Conservation (phyloP, 1,140 invertebrate genomes). For the Plodia interpunctella region DNA sequence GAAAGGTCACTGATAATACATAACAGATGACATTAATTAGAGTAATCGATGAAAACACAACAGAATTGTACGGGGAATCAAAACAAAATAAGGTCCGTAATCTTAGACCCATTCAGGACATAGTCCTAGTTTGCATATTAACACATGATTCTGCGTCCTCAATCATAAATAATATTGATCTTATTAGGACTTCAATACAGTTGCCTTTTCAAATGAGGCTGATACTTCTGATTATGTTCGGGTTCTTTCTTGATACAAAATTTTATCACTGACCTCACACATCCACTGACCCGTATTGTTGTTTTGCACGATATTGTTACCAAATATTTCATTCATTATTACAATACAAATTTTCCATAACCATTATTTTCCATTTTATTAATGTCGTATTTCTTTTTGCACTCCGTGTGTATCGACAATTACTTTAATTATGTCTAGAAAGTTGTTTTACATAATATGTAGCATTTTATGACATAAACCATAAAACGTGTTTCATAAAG, state of each 20-base stretch:
- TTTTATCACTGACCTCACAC: conserved; percentile 17
- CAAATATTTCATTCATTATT: conserved; percentile 8
- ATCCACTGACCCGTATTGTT: conserved; percentile 16
- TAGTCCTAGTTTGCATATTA: background rate
- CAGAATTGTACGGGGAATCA: background rate
- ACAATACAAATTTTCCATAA: conserved; percentile 13
- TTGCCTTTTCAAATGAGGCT: background rate
- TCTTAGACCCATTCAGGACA: background rate
- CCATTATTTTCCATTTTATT: background rate
- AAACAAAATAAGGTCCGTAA: conserved; percentile 1
- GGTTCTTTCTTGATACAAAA: background rate
- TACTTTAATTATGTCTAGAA: conserved; percentile 15
- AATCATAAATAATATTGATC: background rate
- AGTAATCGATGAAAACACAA: conserved; percentile 1
- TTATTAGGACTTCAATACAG: background rate
- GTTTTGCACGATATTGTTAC: conserved; percentile 14
- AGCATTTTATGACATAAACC: conserved; percentile 10
- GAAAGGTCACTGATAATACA: conserved; percentile 44
- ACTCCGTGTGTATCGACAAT: background rate
- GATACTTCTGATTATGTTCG: background rate
- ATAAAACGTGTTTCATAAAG: conserved; percentile 21
- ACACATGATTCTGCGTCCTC: background rate
- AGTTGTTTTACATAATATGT: conserved; percentile 15
- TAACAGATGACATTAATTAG: conserved; percentile 4
- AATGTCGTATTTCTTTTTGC: background rate